A percentile compares a stretch with the other conserved stretches of the same genome.
Evolutionary conservation across 1,140 invertebrate species (phyloP).

Genomic region (Zaprionus nigranus): DNA sequence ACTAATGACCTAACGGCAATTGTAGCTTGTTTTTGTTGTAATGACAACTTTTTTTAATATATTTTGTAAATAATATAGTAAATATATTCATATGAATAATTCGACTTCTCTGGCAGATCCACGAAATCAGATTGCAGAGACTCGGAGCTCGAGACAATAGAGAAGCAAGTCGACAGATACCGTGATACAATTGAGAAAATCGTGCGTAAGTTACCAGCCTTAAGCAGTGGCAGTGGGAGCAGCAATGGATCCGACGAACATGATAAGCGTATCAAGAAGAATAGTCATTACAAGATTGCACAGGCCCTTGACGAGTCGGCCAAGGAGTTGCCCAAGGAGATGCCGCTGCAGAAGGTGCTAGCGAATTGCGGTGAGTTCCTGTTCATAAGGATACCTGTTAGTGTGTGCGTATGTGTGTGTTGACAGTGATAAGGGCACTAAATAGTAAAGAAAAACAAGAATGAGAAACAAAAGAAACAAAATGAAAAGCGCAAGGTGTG

Average conservation of each 20-base stretch:
- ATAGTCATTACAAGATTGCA: slow-evolving; percentile 86
- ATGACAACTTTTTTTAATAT: slow-evolving; percentile 12
- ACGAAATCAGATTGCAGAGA: slow-evolving; percentile 91
- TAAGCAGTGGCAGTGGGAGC: slow-evolving; percentile 60
- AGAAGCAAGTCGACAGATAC: slow-evolving; percentile 94
- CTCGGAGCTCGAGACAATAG: slow-evolving; percentile 94
- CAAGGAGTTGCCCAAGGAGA: slow-evolving; percentile 86
- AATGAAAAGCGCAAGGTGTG: slow-evolving; percentile 59
- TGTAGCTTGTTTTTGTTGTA: slow-evolving; percentile 31
- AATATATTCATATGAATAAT: slow-evolving; percentile 5
- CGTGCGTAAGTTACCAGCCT: slow-evolving; percentile 87
- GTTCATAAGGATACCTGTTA: background rate
- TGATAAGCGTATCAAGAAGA: slow-evolving; percentile 89
- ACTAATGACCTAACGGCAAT: slow-evolving; percentile 73
- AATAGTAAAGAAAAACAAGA: background rate
- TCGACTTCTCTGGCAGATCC: slow-evolving; percentile 86
- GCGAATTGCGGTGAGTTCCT: slow-evolving; percentile 86
- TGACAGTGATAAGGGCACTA: slow-evolving; percentile 42
- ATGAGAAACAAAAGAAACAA: slow-evolving; percentile 41
- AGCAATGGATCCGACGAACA: slow-evolving; percentile 86
- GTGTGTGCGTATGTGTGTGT: slow-evolving; percentile 14
- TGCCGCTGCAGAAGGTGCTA: slow-evolving; percentile 86
- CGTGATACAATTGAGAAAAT: slow-evolving; percentile 89
- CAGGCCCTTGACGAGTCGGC: slow-evolving; percentile 86
- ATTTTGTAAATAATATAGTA: background rate